A percentile compares a stretch with the other conserved stretches of the same genome.
These are phyloP conservation scores for Drosophila nigromelanica DNA, from an alignment of 1,140 invertebrate species.

Conservation along the genomic window DNA sequence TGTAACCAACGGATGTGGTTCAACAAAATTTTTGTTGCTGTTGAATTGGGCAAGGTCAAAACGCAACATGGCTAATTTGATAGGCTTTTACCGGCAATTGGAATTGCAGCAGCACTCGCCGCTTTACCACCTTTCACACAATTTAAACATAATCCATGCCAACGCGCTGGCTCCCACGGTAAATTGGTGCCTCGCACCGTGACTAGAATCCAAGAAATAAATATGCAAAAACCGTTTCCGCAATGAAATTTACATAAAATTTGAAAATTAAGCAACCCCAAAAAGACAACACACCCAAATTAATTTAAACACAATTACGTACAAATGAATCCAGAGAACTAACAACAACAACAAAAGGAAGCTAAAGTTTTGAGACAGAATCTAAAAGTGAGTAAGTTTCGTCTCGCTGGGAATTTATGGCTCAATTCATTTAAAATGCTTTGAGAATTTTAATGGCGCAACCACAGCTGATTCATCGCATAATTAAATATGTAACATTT, in stretches of 20 bases:
- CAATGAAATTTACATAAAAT: conserved; percentile 71
- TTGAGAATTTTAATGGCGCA: conserved; percentile 34
- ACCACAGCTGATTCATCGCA: conserved; percentile 28
- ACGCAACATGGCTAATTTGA: conserved; percentile 24
- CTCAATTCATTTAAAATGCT: conserved; percentile 12
- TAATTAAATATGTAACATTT: conserved; percentile 25
- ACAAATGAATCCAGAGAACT: conserved; percentile 5
- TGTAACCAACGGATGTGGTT: conserved; percentile 32
- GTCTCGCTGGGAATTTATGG: conserved; percentile 31
- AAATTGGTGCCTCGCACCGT: conserved; percentile 34
- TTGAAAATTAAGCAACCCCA: conserved; percentile 42
- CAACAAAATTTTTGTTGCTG: conserved; percentile 3
- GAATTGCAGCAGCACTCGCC: not conserved
- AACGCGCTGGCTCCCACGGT: conserved; percentile 57
- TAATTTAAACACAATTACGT: conserved; percentile 26
- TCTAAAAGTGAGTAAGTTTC: conserved; percentile 29
- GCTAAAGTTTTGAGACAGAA: conserved; percentile 4
- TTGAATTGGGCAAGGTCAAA: conserved; percentile 37
- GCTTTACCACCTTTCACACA: conserved; percentile 32
- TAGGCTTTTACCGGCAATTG: conserved; percentile 26
- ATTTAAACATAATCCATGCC: conserved; percentile 29
- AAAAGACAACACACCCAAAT: conserved; percentile 24
- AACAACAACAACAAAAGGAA: not conserved
- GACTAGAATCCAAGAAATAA: conserved; percentile 55
- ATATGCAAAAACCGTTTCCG: conserved; percentile 70